A percentile compares a stretch with the other conserved stretches of the same genome.
These are phyloP conservation scores for Lysandra coridon DNA, from an alignment of 2,888 invertebrate genomes.

Conservation along the genomic window DNA sequence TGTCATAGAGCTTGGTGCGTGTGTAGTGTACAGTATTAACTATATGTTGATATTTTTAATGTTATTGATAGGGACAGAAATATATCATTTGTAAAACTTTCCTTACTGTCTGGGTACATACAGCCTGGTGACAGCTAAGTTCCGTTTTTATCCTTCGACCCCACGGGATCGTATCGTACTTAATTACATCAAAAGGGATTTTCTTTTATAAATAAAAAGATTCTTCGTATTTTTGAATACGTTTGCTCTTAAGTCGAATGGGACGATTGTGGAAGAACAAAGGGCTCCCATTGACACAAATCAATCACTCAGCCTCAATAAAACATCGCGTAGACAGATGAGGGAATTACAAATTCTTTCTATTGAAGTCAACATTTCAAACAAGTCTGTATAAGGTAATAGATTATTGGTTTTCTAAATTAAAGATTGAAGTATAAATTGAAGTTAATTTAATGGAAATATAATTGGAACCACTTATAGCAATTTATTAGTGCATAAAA, in stretches of 20 bases:
- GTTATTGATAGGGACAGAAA: background rate
- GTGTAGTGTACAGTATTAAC: background rate
- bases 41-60: background rate
- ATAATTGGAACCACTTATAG: background rate
- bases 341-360: conserved; percentile 1
- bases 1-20: background rate
- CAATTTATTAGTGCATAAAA: background rate
- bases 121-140: too few relatives aligned
- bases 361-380: background rate
- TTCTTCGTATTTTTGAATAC: background rate
- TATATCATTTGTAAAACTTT: background rate
- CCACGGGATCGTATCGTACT: background rate
- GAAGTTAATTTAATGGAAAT: background rate
- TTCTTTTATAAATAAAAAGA: background rate
- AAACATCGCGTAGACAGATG: background rate
- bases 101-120: too few relatives aligned
- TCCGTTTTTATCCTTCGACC: background rate
- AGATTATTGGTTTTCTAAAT: conserved; percentile 10
- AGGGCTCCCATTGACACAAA: conserved; percentile 18
- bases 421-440: background rate
- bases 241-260: background rate
- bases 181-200: background rate
- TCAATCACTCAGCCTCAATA: conserved; percentile 18
- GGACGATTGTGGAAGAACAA: background rate
- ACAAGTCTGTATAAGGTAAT: background rate